phyloP scores from a whole-genome alignment of 2,797 vertebrate genomes.

The Cryptoblepharus egeriae region DNA sequence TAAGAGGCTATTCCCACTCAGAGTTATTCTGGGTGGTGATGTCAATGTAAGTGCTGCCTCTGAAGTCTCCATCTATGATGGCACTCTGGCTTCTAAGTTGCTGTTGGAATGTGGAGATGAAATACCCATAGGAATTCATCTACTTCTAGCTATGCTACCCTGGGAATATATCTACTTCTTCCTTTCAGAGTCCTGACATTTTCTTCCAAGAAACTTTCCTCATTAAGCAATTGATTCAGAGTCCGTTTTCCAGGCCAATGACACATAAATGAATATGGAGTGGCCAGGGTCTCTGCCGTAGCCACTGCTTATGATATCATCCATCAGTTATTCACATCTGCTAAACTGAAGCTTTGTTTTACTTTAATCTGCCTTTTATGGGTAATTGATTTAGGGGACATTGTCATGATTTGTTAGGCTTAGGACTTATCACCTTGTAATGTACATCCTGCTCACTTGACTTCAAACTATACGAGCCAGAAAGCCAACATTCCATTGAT shows the following conservation, averaged over 20 bases:
- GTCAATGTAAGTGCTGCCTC: too few relatives aligned
- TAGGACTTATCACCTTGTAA: constrained; percentile 6
- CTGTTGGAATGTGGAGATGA: too few relatives aligned
- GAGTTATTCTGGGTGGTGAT: too few relatives aligned
- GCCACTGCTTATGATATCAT: constrained; percentile 24
- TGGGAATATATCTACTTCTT: neutral
- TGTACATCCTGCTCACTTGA: neutral
- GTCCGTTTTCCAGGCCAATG: constrained; percentile 39
- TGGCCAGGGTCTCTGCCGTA: constrained; percentile 5
- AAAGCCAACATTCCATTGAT: neutral
- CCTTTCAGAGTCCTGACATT: neutral
- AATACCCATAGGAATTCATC: too few relatives aligned
- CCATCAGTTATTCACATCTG: constrained; percentile 43
- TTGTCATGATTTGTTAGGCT: constrained; percentile 23
- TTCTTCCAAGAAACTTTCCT: constrained; percentile 22
- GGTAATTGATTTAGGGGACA: constrained; percentile 40
- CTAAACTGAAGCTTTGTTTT: constrained; percentile 53
- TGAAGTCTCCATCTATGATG: too few relatives aligned
- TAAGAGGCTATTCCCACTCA: too few relatives aligned
- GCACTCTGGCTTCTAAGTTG: too few relatives aligned
- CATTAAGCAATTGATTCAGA: constrained; percentile 38
- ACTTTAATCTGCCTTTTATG: constrained; percentile 27
- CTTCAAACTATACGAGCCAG: neutral
- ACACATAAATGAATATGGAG: constrained; percentile 51
- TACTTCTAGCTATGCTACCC: neutral